Evolutionary conservation across 2,888 invertebrate genomes (phyloP), one percentile per base, ranked within the genome.

Genomic region (Pandemis corylana): DNA sequence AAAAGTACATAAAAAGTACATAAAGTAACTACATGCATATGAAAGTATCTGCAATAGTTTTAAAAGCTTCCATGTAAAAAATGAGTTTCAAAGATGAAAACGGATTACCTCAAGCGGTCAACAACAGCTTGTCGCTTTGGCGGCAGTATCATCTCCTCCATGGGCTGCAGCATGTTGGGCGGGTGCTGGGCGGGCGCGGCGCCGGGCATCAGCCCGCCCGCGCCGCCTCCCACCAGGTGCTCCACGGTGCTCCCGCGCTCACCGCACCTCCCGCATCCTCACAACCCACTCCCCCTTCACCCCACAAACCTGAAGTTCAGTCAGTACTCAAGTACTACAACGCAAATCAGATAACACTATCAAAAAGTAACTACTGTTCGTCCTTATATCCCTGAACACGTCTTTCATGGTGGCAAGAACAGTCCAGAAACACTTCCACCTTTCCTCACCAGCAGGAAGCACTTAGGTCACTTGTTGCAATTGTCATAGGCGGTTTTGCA

Each of bases 71-170:
- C 2, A 36, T 36, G 28, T 36, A 36, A 36, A 36, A 36, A 4
- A 36, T 36, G 28, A 36, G 28, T 36, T 36, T 36, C 28, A 36
- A 36, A 36, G 28, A 2, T 4, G 28, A 36, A 2, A 15, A 53
- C 7, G 36, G 6, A n/a, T 87, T 83, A 96, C 96, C 96, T 94
- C 72, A 98, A 94, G 79, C 98, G 96, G 89, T 98, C 98, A 83
- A 98, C 97, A 86, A 97, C 97, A 86, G 97, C 97, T 91, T 97
- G 97, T 80, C 96, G 95, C 90, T 97, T 97, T 59, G 97, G 96
- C 84, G 97, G 96, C 86, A 97, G 94, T 85, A 97, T 97, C 93
- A 97, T 97, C 84, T 95, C 92, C 86, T 95, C 94, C 92, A 95
- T 95, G 82, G 95, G 95, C 86, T 95, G 95, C 86, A 95, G 95